Evolutionary conservation across 2,113 vertebrate species (phyloP).

Genomic region (Siniperca chuatsi): DNA sequence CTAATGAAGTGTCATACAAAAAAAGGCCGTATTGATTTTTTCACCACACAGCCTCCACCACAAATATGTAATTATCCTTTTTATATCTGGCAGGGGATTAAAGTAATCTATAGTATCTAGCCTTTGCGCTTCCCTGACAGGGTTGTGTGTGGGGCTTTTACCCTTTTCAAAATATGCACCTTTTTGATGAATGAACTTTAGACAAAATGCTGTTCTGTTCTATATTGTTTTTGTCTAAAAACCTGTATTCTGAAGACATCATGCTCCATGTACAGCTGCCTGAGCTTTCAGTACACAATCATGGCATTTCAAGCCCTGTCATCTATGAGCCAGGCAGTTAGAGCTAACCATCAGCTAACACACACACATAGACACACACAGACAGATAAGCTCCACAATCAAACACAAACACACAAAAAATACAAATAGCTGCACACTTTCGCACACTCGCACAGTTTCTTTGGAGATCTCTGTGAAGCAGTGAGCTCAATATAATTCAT

Average conservation of each 20-base stretch:
- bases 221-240: conserved; percentile 91
- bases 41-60: conserved; percentile 99
- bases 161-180: conserved; percentile 99
- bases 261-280: conserved; percentile 83
- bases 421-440: conserved; percentile 35
- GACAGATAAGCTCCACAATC: conserved; percentile 66
- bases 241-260: conserved; percentile 84
- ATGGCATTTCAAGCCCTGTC: conserved; percentile 84
- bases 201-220: conserved; percentile 95
- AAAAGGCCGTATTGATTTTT: conserved; percentile 99
- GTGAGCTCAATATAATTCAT: conserved; percentile 78
- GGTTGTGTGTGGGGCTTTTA: conserved; percentile 97
- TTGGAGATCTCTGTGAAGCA: conserved; percentile 63
- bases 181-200: conserved; percentile 99
- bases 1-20: conserved; percentile 99
- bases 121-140: conserved; percentile 99
- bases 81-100: conserved; percentile 99
- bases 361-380: conserved; percentile 41
- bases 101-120: conserved; percentile 99
- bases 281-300: conserved; percentile 85
- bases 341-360: conserved; percentile 74
- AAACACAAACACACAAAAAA: conserved; percentile 51
- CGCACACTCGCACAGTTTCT: conserved; percentile 47
- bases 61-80: conserved; percentile 99
- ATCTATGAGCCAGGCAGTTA: conserved; percentile 78